Evolutionary conservation across 2,113 vertebrate species (phyloP), one percentile per base, ranked within the genome.

Genomic region (Pyrgilauda ruficollis): DNA sequence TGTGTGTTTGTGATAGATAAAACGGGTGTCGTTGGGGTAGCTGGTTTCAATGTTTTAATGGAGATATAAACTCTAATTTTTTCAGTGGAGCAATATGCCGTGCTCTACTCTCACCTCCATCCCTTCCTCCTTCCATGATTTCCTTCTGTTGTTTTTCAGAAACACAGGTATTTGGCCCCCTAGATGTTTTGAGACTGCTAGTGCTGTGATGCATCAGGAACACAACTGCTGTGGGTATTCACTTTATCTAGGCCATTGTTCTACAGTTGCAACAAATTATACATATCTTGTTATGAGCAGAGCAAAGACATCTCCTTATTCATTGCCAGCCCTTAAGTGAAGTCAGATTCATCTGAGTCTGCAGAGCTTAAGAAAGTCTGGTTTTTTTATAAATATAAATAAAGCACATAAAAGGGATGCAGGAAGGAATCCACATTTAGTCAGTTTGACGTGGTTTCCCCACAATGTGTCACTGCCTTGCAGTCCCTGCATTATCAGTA

Each of bases 81-180:
- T 66, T 56, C 26, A 12, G 39, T 33, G 30, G 27, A 72, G 37
- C 10, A 49, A 15, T 13, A 27, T 63, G 37, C 31, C 0, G 0
- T 80, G 33, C 17, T 74, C 44, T 64, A 6, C 16, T 78, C 24
- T 79, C 7, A 23, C 11, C 22, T 41, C 33, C 9, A 31, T n/a
- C 31, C 43, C 10, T 62, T 52, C 28, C 4, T 35, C 11, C 7
- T 14, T 49, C 24, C 16, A 19, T 0, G 1, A 17, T 21, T 13
- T 28, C 15, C 19, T 61, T 30, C 63, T 2, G 4, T 37, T 70
- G 6, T 69, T 91, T 80, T 84, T 74, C 46, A 83, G n/a, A 93
- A 83, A 5, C 16, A 39, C 27, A 46, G 33, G 3, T 72, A 73
- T 58, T 74, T 61, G 16, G 24, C 9, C 15, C 37, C 16, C 14